Evolutionary conservation across 2,113 vertebrate species (phyloP), one percentile per base, ranked within the genome.

Genomic region (Tychaedon coryphoeus): DNA sequence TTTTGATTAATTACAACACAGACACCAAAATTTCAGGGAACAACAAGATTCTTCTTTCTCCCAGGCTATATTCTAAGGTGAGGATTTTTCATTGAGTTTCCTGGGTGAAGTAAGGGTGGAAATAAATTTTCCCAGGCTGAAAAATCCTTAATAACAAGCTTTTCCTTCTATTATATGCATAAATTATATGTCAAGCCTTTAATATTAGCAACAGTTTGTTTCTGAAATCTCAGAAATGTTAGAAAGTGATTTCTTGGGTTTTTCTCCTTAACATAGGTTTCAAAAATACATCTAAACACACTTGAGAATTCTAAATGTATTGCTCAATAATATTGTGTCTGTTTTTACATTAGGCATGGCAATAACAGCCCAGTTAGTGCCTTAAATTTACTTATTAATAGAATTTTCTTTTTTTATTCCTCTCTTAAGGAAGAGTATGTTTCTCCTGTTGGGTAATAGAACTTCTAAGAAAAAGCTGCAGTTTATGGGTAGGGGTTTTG

Each of bases 381-480:
- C 25, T 17, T 7, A 42, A 60, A 36, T 47, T 56, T 28, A 38
- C 58, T 45, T 33, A n/a, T 10, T 56, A 28, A 40, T 22, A 64
- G 26, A 28, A 24, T 60, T 64, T 72, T 45, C 0, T 29, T 86
- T 64, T 91, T 42, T 66, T 43, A 9, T 51, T 80, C 5, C 5
- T 42, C n/a, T 64, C 33, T 43, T 36, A 33, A 33, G 33, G 15
- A 43, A 9, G 19, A 80, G 36, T 65, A 50, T 16, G 1, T 43
- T 66, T 58, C 12, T 43, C 22, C 10, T 0, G 0, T 16, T 51
- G 19, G 5, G 19, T 17, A 43, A 45, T 10, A 10, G 13, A 45
- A 40, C 5, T 42, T 62, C 18, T 54, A 48, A 73, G 20, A 64
- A 74, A 48, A 16, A 72, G 5, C 11, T 81, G 10, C 12, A 48